phyloP scores from a whole-genome alignment of 2,888 invertebrate genomes.

The Mimachlamys varia region DNA sequence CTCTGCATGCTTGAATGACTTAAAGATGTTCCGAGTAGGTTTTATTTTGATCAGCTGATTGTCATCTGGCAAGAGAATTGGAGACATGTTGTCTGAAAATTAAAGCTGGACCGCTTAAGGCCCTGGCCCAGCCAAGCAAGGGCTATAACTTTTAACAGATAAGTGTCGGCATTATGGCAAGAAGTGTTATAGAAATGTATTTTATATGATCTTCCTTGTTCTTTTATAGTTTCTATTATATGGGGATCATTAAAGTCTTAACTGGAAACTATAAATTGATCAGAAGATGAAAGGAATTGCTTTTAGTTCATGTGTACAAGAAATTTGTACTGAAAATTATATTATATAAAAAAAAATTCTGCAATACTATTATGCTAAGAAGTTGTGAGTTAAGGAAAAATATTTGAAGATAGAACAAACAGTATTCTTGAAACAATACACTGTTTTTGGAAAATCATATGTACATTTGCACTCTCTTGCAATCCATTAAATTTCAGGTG shows the following conservation, averaged over 20 bases:
- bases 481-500: no score
- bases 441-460: no score
- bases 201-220: not conserved
- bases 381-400: no score
- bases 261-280: not conserved
- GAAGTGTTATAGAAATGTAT: slow-evolving; percentile 1
- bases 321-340: not conserved
- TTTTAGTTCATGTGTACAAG: not conserved
- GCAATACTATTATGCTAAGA: no score
- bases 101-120: not conserved
- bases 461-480: no score
- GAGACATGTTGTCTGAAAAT: not conserved
- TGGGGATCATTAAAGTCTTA: not conserved
- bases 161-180: not conserved
- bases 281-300: not conserved
- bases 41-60: slow-evolving; percentile 16
- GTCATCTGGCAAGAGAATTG: not conserved
- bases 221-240: not conserved
- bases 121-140: not conserved
- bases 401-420: no score
- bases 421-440: no score
- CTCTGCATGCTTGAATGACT: slow-evolving; percentile 9
- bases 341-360: no score
- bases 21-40: not conserved
- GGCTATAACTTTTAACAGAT: not conserved